A percentile compares a stretch with the other conserved stretches of the same genome.
Evolutionary conservation across 2,113 vertebrate genomes (phyloP).

Genomic region (Gobio gobio): DNA sequence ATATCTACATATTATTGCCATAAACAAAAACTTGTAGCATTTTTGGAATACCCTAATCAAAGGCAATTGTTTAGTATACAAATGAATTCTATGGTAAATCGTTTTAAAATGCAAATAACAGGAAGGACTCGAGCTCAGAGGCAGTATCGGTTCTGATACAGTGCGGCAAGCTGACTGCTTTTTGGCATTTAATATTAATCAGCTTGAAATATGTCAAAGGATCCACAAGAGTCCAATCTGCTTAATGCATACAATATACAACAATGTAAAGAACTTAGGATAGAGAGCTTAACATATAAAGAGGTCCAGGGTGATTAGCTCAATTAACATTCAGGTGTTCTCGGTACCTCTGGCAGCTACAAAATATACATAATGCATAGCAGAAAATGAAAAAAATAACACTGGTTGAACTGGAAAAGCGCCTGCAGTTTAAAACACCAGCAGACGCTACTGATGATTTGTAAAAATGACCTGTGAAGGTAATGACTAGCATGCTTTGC

Average conservation of each 20-base stretch:
- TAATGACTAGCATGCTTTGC: background rate
- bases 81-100: conserved; percentile 21
- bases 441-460: background rate
- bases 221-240: conserved; percentile 49
- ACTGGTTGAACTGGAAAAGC: conserved; percentile 25
- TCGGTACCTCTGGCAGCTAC: conserved; percentile 82
- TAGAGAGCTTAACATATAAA: background rate
- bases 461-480: background rate
- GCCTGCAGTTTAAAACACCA: background rate
- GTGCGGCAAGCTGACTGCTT: background rate
- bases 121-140: background rate
- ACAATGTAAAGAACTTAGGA: conserved; percentile 52
- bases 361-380: conserved; percentile 90
- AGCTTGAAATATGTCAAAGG: conserved; percentile 19
- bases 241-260: conserved; percentile 49
- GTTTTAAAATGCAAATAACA: conserved; percentile 29
- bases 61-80: conserved; percentile 19
- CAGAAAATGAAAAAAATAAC: conserved; percentile 78
- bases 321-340: conserved; percentile 79
- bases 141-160: conserved; percentile 15
- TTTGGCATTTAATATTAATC: conserved; percentile 26
- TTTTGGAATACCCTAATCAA: conserved; percentile 68
- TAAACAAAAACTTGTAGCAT: conserved; percentile 86
- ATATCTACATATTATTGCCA: conserved; percentile 99
- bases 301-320: conserved; percentile 22